Evolutionary conservation across 1,140 invertebrate genomes (phyloP), one percentile per base, ranked within the genome.

Genomic region (Hylyphantes graminicola): DNA sequence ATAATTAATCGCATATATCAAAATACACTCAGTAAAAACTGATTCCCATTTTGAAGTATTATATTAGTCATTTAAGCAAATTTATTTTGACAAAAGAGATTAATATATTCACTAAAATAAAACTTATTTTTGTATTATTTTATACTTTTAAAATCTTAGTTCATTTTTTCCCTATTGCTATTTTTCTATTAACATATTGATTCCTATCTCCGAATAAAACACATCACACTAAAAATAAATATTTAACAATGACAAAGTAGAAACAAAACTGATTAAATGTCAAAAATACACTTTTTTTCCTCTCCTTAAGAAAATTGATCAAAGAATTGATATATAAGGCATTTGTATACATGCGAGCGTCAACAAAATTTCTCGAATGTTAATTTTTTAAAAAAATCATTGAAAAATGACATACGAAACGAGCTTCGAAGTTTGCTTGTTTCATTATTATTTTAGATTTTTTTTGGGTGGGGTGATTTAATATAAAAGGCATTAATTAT

Each of bases 231-330:
- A 61, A 61, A 61, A 61, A 61, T 15, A 17, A 61, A 61, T 2
- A 17, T 15, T 17, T 15, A 61, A 61, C 57, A 61, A 61, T 17
- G 17, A 61, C 57, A 35, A 35, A 61, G 57, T 48, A 10, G 21
- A 35, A 59, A 76, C 74, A 76, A 63, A 76, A 76, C 74, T 76
- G 74, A 76, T 76, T 76, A 76, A 76, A 76, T 76, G 61, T 61
- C 13, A 76, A 15, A 35, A 35, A 35, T 35, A 35, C 35, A 35
- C n/a, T n/a, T 35, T 63, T 63, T 53, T 76, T 70, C 51, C 5
- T 57, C 13, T 53, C 19, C 50, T 72, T 51, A 10, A 15, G 9
- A 59, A 63, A 76, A 76, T 76, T 76, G 74, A 76, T 76, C 57
- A 76, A 76, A 76, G 10, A 76, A 76, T 76, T 76, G 74, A 76